Base-by-base conservation (phyloP, 2,797 vertebrate genomes). In the Chelidonichthys spinosus region DNA sequence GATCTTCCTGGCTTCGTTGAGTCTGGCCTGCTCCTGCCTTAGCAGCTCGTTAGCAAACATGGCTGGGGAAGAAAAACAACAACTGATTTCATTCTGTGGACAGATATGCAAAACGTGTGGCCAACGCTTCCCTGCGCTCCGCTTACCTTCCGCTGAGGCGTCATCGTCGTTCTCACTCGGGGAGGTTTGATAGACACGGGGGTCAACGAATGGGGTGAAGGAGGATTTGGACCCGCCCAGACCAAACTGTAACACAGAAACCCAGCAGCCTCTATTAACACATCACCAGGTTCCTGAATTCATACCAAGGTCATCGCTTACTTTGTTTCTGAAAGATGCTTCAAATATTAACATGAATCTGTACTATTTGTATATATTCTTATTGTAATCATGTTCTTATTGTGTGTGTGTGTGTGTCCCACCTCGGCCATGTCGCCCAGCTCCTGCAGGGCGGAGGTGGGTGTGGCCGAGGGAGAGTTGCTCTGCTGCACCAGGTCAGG, bases 401-500 rank as follows among this genome's bases (percentile, higher is more conserved):
- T 25, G 25, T 25, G 25, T 25, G 25, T 25, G 25, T n/a, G 39
- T 65, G 36, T 14, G 35, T 69, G 85, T 92, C 95, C 87, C 93
- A 99, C 98, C 95, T 98, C 97, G 67, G 95, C 93, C 90, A 96
- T 95, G 36, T 97, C 90, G 63, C 96, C 94, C 93, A 97, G 93
- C 72, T 98, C 96, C 90, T 97, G 97, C 90, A 97, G 93, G 82
- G 95, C 95, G 64, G 96, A 94, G 1, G 96, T 96, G 42, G 97
- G 97, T 0, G 97, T 96, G 81, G 96, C 95, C 0, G 95, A 96
- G 0, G 97, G 97, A 52, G 97, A 98, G 89, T 97, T 96, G 90
- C 97, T 99, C 92, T 98, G 97, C 91, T 98, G 97, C 68, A 99
- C 95, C 89, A 99, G 94, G 94, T 99, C 98, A 14, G 98, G 98